Conservation (phyloP, 2,797 vertebrate species). For the Clarias pachynema region DNA sequence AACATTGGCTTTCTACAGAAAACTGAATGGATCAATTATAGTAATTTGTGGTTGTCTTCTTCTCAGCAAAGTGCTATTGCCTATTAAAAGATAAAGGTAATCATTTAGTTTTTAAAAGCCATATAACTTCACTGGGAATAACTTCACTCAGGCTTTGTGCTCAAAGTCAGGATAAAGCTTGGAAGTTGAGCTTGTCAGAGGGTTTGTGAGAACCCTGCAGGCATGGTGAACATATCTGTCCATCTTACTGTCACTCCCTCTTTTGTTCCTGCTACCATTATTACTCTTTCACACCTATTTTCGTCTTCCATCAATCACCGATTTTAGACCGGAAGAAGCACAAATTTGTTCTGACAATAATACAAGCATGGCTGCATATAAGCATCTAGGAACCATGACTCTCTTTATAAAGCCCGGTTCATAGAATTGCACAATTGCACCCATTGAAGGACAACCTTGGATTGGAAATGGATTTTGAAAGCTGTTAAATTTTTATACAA, state of each 20-base stretch:
- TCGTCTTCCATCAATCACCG: conserved; percentile 51
- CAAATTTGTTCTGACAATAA: conserved; percentile 42
- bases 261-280: conserved; percentile 49
- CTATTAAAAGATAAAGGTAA: conserved; percentile 55
- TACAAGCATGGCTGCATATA: conserved; percentile 19
- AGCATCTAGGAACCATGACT: background rate
- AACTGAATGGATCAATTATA: conserved; percentile 57
- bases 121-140: conserved; percentile 4
- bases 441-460: background rate
- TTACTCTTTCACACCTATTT: conserved; percentile 54
- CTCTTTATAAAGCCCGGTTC: conserved; percentile 15
- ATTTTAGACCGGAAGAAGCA: conserved; percentile 30
- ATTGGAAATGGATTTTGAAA: background rate
- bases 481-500: background rate
- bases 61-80: conserved; percentile 41
- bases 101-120: conserved; percentile 51
- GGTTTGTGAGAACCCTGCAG: conserved; percentile 23
- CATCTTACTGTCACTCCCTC: conserved; percentile 43
- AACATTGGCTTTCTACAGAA: conserved; percentile 27
- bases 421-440: background rate
- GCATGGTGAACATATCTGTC: conserved; percentile 38
- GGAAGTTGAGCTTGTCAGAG: background rate
- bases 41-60: conserved; percentile 49
- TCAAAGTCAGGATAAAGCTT: conserved; percentile 36
- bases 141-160: conserved; percentile 31